Evolutionary conservation across 2,888 invertebrate genomes (phyloP).

Genomic region (Hyles lineata): DNA sequence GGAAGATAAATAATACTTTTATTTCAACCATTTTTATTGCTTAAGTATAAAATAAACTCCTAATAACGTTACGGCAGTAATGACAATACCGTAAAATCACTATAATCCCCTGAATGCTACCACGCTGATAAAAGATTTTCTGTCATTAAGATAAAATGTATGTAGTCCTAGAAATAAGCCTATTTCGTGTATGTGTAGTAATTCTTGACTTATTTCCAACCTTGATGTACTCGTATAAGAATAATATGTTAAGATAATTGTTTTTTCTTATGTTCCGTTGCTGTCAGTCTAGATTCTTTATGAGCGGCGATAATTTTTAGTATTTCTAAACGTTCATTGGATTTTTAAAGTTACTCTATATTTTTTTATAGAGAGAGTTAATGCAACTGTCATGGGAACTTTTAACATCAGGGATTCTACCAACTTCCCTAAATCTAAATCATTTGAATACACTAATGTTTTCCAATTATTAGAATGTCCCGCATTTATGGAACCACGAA

Average conservation of each 20-base stretch:
- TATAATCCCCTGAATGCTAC: background rate
- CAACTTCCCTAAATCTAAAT: too few species aligned
- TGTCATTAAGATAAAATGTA: background rate
- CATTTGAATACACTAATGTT: too few species aligned
- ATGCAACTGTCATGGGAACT: too few species aligned
- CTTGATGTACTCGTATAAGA: background rate
- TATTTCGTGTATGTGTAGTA: too few species aligned
- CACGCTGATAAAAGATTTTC: conserved; percentile 1
- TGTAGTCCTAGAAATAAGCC: background rate
- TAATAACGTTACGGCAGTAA: background rate
- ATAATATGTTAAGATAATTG: background rate
- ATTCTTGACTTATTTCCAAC: background rate
- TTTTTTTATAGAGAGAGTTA: background rate
- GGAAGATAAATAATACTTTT: too few species aligned
- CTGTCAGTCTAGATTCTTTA: background rate
- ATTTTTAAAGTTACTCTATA: background rate
- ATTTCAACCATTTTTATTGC: too few species aligned
- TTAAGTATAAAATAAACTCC: background rate
- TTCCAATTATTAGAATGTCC: too few species aligned
- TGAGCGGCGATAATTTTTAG: background rate
- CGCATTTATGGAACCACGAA: too few species aligned
- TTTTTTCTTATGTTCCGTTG: background rate
- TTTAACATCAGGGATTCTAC: too few species aligned
- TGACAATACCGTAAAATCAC: background rate
- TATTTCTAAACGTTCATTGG: background rate